Conservation (phyloP, 1,140 invertebrate species). For the Orchestia grillus region DNA sequence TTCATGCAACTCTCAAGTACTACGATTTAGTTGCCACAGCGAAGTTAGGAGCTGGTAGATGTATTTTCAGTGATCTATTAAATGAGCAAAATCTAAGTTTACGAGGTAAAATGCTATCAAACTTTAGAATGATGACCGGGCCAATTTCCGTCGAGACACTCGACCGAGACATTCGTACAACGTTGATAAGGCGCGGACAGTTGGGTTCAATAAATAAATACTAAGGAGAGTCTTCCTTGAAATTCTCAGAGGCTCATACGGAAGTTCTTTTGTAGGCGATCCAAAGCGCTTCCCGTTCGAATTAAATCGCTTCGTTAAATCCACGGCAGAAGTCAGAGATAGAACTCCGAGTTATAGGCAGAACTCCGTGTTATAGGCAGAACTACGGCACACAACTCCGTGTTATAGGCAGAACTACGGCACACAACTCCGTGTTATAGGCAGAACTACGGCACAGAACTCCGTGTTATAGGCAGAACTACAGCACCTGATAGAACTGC, state of each 20-base stretch:
- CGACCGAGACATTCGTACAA: neutral
- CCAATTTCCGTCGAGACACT: neutral
- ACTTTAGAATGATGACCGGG: too few species aligned
- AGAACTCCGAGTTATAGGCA: neutral
- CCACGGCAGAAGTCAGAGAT: neutral
- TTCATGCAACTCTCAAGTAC: neutral
- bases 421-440: too few species aligned
- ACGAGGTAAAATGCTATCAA: neutral
- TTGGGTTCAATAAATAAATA: neutral
- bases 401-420: too few species aligned
- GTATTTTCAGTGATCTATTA: neutral
- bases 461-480: too few species aligned
- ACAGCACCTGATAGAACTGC: too few species aligned
- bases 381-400: too few species aligned
- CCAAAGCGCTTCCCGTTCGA: neutral
- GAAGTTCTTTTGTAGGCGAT: neutral
- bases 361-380: too few species aligned
- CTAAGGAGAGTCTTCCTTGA: neutral
- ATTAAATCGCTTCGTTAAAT: conserved; percentile 3
- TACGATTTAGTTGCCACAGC: neutral
- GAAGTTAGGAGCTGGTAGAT: neutral
- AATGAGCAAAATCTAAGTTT: neutral
- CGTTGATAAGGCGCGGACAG: neutral
- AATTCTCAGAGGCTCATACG: neutral
- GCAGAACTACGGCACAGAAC: too few species aligned